phyloP scores from a whole-genome alignment of 2,113 vertebrate species.

The Labeo catla region DNA sequence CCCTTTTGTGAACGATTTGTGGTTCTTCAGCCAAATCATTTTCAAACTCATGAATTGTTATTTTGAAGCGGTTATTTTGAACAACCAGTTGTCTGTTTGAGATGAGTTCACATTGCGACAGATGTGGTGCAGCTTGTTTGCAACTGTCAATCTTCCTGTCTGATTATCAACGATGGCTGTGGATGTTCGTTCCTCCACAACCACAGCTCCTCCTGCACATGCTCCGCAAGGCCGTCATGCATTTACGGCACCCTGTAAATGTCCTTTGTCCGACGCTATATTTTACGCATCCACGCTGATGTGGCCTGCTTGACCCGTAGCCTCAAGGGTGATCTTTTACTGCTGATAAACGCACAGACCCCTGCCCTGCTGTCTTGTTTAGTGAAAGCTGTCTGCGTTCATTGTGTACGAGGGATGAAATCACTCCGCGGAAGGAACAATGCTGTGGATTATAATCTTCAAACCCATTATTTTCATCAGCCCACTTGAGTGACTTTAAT shows the following conservation, averaged over 20 bases:
- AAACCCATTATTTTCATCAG: constrained; percentile 58
- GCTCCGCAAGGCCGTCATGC: not conserved
- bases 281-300: not conserved
- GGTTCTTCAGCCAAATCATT: not conserved
- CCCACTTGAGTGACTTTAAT: constrained; percentile 42
- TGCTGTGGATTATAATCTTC: constrained; percentile 44
- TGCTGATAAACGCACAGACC: not conserved
- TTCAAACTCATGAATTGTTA: too few species aligned
- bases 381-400: constrained; percentile 22
- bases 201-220: not conserved
- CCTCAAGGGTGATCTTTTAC: constrained; percentile 20
- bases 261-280: not conserved
- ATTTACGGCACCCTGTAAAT: constrained; percentile 20
- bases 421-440: constrained; percentile 44
- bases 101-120: not conserved
- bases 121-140: not conserved
- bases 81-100: not conserved
- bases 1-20: not conserved
- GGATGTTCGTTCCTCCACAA: not conserved
- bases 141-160: not conserved
- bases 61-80: too few species aligned
- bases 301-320: not conserved
- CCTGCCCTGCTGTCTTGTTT: constrained; percentile 17
- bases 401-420: constrained; percentile 40
- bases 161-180: not conserved